phyloP scores from a whole-genome alignment of 2,888 invertebrate genomes.

The Nipponacmea schrenckii region DNA sequence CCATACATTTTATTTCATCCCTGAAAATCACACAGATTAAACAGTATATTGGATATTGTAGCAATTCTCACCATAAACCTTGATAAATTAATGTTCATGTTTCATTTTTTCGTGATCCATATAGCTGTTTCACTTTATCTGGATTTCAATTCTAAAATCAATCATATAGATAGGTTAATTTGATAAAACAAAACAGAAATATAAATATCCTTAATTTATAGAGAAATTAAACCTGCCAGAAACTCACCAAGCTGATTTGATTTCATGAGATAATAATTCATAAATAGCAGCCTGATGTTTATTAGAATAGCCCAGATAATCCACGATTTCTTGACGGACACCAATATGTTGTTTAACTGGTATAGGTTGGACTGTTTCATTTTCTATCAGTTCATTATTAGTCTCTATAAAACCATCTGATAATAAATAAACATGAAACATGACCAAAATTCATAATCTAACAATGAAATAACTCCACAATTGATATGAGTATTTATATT shows the following conservation, averaged over 20 bases:
- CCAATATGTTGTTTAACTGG: constrained; percentile 47
- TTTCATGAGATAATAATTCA: constrained; percentile 48
- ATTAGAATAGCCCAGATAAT: constrained; percentile 73
- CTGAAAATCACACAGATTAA: constrained; percentile 32
- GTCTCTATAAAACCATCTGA: not conserved
- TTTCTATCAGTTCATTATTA: constrained; percentile 2
- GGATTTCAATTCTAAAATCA: too few species aligned
- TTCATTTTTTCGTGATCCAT: too few species aligned
- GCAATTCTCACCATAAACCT: too few species aligned
- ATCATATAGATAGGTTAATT: too few species aligned
- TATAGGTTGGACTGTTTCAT: constrained; percentile 34
- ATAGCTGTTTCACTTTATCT: too few species aligned
- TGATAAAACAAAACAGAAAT: too few species aligned
- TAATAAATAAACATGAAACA: not conserved
- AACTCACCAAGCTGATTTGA: constrained; percentile 20
- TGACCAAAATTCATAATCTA: not conserved
- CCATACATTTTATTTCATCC: constrained; percentile 72
- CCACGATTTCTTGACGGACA: constrained; percentile 69
- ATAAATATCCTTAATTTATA: too few species aligned
- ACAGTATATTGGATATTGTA: too few species aligned
- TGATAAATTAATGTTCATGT: too few species aligned
- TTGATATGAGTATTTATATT: not conserved
- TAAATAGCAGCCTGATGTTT: constrained; percentile 55
- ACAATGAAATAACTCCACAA: not conserved
- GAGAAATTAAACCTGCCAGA: too few species aligned